A percentile compares a stretch with the other conserved stretches of the same genome.
These are phyloP conservation scores for Lepus townsendii DNA, from an alignment of 2,797 vertebrate species.

Conservation along the genomic window DNA sequence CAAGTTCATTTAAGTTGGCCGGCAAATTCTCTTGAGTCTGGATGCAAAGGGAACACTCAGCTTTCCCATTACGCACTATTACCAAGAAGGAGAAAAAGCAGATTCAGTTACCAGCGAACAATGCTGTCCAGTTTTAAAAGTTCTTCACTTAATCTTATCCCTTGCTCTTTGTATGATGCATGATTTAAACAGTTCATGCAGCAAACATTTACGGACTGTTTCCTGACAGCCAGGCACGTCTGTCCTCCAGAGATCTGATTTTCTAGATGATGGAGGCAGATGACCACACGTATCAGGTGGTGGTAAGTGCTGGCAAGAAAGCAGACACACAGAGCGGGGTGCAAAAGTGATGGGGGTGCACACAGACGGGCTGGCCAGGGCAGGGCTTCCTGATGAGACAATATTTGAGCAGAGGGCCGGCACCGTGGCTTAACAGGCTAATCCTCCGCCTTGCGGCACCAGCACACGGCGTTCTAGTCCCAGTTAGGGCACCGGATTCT, in stretches of 20 bases:
- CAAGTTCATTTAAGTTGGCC: slow-evolving; percentile 83
- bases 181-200: not conserved
- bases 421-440: no score
- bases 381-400: not conserved
- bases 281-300: not conserved
- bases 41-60: slow-evolving; percentile 88
- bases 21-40: slow-evolving; percentile 90
- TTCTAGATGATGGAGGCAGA: not conserved
- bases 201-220: not conserved
- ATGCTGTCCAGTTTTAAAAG: not conserved
- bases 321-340: not conserved
- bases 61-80: slow-evolving; percentile 86
- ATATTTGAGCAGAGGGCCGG: not conserved
- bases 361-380: not conserved
- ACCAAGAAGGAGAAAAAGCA: not conserved
- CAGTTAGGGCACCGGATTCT: no score
- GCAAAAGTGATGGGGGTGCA: not conserved
- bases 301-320: not conserved
- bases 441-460: no score
- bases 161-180: not conserved
- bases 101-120: not conserved
- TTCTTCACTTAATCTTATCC: not conserved
- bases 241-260: not conserved
- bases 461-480: no score
- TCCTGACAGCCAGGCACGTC: not conserved